These are phyloP conservation scores for Philopedon plagiatum DNA, from an alignment of 2,888 invertebrate genomes.

Conservation along the genomic window DNA sequence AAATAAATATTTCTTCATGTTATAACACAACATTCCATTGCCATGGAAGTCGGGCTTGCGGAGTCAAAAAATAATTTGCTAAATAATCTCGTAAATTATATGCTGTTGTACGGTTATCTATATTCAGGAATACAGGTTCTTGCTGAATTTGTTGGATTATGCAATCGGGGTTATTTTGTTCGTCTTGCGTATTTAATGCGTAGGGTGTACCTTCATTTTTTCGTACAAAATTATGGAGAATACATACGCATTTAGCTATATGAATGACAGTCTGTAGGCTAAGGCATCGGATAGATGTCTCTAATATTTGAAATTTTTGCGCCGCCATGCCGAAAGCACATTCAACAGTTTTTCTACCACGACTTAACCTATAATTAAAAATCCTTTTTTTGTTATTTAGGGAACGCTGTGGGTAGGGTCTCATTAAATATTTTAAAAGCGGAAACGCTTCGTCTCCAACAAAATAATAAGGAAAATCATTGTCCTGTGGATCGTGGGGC, in stretches of 20 bases:
- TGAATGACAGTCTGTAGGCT: constrained; percentile 11
- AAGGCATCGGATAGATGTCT: not conserved
- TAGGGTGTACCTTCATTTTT: constrained; percentile 4
- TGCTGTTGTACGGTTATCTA: not conserved
- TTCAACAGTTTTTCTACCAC: constrained; percentile 21
- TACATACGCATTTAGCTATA: constrained; percentile 12
- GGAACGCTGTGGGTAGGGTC: constrained; percentile 8
- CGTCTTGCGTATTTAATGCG: constrained; percentile 14
- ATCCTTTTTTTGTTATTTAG: constrained; percentile 6
- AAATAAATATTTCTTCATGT: too few species aligned
- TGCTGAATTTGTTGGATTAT: constrained; percentile 24
- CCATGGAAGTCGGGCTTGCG: too few species aligned
- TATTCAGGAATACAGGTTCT: not conserved
- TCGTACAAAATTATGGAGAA: constrained; percentile 8
- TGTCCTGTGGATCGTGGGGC: not conserved
- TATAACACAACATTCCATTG: too few species aligned
- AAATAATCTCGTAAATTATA: too few species aligned
- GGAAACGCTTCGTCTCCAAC: too few species aligned
- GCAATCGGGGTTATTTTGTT: constrained; percentile 22
- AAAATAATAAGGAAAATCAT: too few species aligned
- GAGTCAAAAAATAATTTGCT: too few species aligned
- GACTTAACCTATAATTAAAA: constrained; percentile 31
- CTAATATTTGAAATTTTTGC: constrained; percentile 13
- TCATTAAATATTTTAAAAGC: constrained; percentile 2
- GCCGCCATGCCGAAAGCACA: constrained; percentile 23